Evolutionary conservation across 2,113 vertebrate species (phyloP).

Genomic region (Puffinus mauretanicus): DNA sequence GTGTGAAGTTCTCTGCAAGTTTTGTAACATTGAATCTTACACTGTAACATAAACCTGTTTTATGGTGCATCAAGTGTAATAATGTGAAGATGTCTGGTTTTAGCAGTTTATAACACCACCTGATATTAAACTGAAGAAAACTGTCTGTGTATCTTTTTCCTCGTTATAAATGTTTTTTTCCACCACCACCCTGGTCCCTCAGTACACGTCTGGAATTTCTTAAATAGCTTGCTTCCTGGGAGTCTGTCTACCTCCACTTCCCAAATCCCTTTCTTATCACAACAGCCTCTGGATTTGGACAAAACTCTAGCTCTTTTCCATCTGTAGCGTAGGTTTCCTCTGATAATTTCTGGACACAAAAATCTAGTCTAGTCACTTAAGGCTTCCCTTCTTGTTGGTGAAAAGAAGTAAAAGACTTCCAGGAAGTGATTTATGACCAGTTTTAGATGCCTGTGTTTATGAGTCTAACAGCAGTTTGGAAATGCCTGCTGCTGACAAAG

Average conservation of each 20-base stretch:
- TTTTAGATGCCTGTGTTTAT: neutral
- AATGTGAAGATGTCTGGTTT: constrained; percentile 70
- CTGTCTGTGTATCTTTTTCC: neutral
- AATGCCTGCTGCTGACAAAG: neutral
- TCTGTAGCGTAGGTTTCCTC: neutral
- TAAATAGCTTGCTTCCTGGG: neutral
- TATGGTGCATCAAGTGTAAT: constrained; percentile 58
- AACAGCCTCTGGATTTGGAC: neutral
- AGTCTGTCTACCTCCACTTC: neutral
- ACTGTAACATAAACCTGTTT: constrained; percentile 57
- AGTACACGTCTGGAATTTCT: neutral
- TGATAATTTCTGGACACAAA: neutral
- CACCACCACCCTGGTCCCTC: neutral
- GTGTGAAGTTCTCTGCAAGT: constrained; percentile 35
- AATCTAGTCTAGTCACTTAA: neutral
- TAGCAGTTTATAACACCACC: constrained; percentile 44
- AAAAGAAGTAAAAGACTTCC: neutral
- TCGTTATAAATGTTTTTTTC: neutral
- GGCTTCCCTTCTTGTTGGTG: neutral
- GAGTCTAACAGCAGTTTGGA: neutral
- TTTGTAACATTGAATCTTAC: constrained; percentile 60
- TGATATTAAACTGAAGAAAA: constrained; percentile 69
- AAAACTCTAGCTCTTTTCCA: neutral
- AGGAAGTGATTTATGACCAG: neutral
- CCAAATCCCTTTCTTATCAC: neutral